phyloP scores from a whole-genome alignment of 2,888 invertebrate species.

The Philonicus albiceps region DNA sequence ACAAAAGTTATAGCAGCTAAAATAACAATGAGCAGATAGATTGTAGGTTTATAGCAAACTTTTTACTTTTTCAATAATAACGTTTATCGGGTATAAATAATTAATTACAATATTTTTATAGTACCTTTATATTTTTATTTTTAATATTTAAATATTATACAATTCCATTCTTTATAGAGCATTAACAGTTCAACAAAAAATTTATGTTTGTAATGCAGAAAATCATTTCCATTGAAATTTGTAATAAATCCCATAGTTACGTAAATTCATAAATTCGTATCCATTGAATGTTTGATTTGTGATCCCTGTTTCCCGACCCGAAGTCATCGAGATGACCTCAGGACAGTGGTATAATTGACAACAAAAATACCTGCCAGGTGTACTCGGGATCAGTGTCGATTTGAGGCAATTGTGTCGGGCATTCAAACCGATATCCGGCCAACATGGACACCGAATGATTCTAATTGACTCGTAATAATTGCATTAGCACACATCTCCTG shows the following conservation, averaged over 20 bases:
- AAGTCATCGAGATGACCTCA: not conserved
- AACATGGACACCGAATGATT: constrained; percentile 22
- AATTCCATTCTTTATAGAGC: not conserved
- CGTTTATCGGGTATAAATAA: too few relatives aligned
- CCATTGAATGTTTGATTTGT: not conserved
- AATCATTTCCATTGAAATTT: not conserved
- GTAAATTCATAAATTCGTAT: not conserved
- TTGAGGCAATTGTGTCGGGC: not conserved
- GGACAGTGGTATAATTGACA: not conserved
- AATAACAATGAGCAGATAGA: too few relatives aligned
- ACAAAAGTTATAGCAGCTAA: too few relatives aligned
- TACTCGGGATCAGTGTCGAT: not conserved
- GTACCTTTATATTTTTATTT: not conserved
- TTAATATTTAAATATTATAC: not conserved
- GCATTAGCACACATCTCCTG: constrained; percentile 25
- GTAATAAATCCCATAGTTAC: not conserved
- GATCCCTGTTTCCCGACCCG: not conserved
- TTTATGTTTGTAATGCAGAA: not conserved
- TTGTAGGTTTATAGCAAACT: too few relatives aligned
- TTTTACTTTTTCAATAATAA: too few relatives aligned
- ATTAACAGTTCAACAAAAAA: not conserved
- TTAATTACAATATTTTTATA: too few relatives aligned
- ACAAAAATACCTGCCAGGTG: not conserved
- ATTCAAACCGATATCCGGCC: not conserved
- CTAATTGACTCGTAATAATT: constrained; percentile 38